A percentile compares a stretch with the other conserved stretches of the same genome.
These are phyloP conservation scores for Stichodactyla mertensii DNA, from an alignment of 64 coral and sea anemone species.

Conservation along the genomic window DNA sequence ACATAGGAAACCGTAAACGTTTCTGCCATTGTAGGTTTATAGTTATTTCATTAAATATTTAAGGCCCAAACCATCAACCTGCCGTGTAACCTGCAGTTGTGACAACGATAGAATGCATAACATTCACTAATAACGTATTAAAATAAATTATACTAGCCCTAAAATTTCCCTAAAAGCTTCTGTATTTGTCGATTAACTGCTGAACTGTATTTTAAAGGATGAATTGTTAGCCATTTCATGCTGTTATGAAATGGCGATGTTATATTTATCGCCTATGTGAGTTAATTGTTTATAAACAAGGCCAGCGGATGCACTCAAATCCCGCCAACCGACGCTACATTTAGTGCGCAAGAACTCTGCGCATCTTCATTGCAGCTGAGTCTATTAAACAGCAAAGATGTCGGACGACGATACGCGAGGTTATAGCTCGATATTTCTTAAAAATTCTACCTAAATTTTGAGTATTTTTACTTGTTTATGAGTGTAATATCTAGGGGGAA, in stretches of 20 bases:
- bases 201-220: background rate
- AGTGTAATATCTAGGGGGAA: slow-evolving; percentile 7
- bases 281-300: slow-evolving; percentile 68
- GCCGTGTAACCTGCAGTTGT: slow-evolving; percentile 2
- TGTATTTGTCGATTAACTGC: background rate
- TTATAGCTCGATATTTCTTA: slow-evolving; percentile 54
- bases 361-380: slow-evolving; percentile 56
- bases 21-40: background rate
- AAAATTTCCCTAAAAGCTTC: background rate
- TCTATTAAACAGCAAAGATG: slow-evolving; percentile 65
- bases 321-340: slow-evolving; percentile 63
- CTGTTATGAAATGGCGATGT: background rate
- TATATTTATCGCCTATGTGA: slow-evolving; percentile 12
- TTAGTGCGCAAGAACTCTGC: slow-evolving; percentile 79
- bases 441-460: background rate
- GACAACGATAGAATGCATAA: background rate
- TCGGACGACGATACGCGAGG: slow-evolving; percentile 88
- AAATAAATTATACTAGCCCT: background rate
- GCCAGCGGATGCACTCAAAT: slow-evolving; percentile 30
- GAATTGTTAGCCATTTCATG: background rate
- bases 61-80: slow-evolving; percentile 1
- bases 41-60: slow-evolving; percentile 18
- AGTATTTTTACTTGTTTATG: background rate
- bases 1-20: background rate
- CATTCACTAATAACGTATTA: background rate